Evolutionary conservation across 2,113 vertebrate species (phyloP).

Genomic region (Epinephelus cyanopodus): DNA sequence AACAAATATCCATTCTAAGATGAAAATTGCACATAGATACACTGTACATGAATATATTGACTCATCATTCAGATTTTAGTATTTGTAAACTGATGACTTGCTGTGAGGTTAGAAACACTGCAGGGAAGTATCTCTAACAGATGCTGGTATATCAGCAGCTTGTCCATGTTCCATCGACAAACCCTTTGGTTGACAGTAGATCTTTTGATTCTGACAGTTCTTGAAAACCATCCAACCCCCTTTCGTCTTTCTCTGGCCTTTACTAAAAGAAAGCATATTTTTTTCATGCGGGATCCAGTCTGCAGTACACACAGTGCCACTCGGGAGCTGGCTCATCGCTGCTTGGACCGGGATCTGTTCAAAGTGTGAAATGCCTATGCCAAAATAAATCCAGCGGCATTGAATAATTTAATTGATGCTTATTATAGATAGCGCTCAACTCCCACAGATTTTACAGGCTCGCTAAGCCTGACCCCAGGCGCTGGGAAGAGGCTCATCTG

Average conservation of each 20-base stretch:
- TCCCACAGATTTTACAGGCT: slow-evolving; percentile 71
- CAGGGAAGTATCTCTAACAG: slow-evolving; percentile 11
- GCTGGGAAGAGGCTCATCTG: slow-evolving; percentile 56
- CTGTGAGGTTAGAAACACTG: slow-evolving; percentile 4
- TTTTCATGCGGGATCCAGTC: slow-evolving; percentile 25
- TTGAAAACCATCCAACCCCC: slow-evolving; percentile 27
- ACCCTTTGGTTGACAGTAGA: slow-evolving; percentile 13
- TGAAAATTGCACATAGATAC: background rate
- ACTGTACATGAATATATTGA: background rate
- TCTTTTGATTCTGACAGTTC: slow-evolving; percentile 39
- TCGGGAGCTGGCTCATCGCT: slow-evolving; percentile 60
- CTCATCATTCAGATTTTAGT: background rate
- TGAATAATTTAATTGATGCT: slow-evolving; percentile 82
- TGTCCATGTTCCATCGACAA: slow-evolving; percentile 32
- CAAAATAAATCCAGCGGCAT: slow-evolving; percentile 77
- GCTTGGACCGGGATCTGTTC: slow-evolving; percentile 61
- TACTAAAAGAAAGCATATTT: slow-evolving; percentile 26
- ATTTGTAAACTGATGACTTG: slow-evolving; percentile 1
- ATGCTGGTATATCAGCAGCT: slow-evolving; percentile 38
- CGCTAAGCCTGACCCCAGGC: slow-evolving; percentile 71
- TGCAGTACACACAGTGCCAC: slow-evolving; percentile 31
- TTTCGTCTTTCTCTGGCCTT: slow-evolving; percentile 37
- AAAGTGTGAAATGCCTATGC: slow-evolving; percentile 68
- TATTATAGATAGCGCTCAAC: slow-evolving; percentile 78
- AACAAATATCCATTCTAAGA: background rate